These are phyloP conservation scores for Nephrotoma appendiculata DNA, from an alignment of 2,888 invertebrate species.

Conservation along the genomic window DNA sequence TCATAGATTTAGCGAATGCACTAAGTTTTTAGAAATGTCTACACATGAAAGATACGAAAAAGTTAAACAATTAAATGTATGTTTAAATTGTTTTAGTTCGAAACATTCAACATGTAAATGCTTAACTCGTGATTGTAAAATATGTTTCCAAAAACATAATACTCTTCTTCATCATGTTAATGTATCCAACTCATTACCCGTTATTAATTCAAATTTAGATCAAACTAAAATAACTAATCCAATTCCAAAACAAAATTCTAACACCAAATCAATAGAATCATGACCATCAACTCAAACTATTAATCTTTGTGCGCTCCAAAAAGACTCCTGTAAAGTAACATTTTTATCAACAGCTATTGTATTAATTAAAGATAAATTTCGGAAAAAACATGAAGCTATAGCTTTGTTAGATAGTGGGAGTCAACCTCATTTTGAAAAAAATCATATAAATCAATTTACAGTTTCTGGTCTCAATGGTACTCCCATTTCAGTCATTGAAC, in stretches of 20 bases:
- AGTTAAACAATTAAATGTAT: not conserved
- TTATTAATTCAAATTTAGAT: too few relatives aligned
- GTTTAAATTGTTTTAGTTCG: not conserved
- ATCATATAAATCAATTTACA: not conserved
- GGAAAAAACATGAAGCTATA: not conserved
- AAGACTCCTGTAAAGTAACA: too few relatives aligned
- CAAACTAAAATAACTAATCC: too few relatives aligned
- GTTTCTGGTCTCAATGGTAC: too few relatives aligned
- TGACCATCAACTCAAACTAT: too few relatives aligned
- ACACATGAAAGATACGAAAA: not conserved
- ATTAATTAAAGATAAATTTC: not conserved
- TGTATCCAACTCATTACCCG: not conserved
- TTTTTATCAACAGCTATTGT: not conserved
- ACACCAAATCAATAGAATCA: too few relatives aligned
- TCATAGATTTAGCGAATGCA: not conserved
- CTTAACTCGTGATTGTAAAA: not conserved
- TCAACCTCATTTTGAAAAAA: not conserved
- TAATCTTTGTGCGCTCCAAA: too few relatives aligned
- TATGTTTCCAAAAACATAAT: not conserved
- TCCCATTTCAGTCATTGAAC: not conserved
- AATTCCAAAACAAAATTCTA: too few relatives aligned
- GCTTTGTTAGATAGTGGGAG: not conserved
- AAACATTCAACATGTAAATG: not conserved
- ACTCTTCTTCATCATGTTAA: not conserved
- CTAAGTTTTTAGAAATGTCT: not conserved